phyloP scores from a whole-genome alignment of 2,113 vertebrate genomes.

The Pardalotus punctatus region DNA sequence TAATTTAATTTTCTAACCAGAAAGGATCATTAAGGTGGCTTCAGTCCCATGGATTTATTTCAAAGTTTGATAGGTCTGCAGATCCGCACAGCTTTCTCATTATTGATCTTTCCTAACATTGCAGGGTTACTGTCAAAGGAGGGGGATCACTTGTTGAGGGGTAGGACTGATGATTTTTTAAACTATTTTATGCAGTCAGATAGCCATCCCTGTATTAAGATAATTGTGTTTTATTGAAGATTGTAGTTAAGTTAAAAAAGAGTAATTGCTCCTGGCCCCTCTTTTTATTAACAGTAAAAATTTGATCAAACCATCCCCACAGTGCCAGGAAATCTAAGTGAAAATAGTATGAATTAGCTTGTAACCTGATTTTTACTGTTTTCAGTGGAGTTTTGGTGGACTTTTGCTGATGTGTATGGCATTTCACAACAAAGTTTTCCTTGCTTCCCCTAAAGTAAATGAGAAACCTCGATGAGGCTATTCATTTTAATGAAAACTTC shows the following conservation, averaged over 20 bases:
- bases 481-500: slow-evolving; percentile 9
- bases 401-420: background rate
- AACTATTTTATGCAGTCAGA: background rate
- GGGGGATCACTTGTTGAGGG: background rate
- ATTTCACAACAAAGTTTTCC: background rate
- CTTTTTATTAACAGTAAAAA: background rate
- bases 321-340: background rate
- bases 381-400: background rate
- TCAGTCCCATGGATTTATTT: background rate
- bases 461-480: background rate
- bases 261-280: background rate
- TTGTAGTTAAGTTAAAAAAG: background rate
- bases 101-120: background rate
- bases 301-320: background rate
- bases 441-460: background rate
- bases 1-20: background rate
- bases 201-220: background rate
- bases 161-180: background rate
- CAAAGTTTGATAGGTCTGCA: background rate
- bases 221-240: background rate
- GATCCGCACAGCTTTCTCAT: background rate
- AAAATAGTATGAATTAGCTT: background rate
- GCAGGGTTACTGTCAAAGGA: background rate
- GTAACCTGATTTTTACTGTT: background rate
- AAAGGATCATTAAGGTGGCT: background rate